These are phyloP conservation scores for Notocelia uddmanniana DNA, from an alignment of 2,888 invertebrate species.

Conservation along the genomic window DNA sequence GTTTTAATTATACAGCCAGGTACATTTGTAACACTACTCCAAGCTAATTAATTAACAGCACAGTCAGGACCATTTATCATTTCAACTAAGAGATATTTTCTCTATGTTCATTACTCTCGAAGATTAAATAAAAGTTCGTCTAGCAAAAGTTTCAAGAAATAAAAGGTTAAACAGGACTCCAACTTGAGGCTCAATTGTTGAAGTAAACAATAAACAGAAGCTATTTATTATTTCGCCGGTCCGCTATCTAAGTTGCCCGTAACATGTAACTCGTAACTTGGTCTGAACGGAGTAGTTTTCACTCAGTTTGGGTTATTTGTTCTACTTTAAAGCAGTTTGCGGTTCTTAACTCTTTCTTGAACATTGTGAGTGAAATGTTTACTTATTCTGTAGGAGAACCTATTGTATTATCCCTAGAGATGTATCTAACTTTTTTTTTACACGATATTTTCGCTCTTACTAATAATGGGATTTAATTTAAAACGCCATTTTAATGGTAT, in stretches of 20 bases:
- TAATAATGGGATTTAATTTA: too few species aligned
- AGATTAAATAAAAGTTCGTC: neutral
- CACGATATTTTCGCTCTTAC: too few species aligned
- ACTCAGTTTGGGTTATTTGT: conserved; percentile 42
- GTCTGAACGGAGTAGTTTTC: conserved; percentile 13
- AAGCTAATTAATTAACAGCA: neutral
- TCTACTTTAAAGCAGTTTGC: conserved; percentile 33
- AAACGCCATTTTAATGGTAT: too few species aligned
- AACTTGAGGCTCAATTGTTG: neutral
- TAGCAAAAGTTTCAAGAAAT: neutral
- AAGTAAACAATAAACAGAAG: conserved; percentile 13
- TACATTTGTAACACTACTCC: neutral
- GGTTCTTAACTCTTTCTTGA: conserved; percentile 30
- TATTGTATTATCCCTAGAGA: neutral
- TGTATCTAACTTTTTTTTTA: too few species aligned
- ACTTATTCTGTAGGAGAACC: neutral
- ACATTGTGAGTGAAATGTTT: conserved; percentile 12
- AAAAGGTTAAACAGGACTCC: neutral
- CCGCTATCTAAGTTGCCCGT: conserved; percentile 14
- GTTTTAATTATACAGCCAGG: neutral
- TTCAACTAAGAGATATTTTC: neutral
- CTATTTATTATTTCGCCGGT: conserved; percentile 13
- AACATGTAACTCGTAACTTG: conserved; percentile 23
- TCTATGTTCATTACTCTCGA: neutral
- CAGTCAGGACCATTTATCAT: neutral